Base-by-base conservation (phyloP, 2,113 vertebrate genomes). In the Thinocorus orbignyianus region DNA sequence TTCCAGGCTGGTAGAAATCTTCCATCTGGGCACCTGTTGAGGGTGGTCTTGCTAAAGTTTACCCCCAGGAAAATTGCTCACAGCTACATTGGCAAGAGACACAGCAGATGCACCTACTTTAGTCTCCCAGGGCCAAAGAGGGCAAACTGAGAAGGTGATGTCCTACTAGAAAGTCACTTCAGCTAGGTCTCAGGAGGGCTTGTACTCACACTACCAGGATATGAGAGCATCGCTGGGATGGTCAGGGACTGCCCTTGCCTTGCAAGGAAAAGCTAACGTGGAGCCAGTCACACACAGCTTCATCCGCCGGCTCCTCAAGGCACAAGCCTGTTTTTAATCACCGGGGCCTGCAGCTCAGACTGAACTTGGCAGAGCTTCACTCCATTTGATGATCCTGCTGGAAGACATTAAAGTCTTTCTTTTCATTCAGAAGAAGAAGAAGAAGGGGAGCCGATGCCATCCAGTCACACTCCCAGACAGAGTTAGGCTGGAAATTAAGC, bases 321-420 rank as follows among this genome's bases (percentile, higher is more conserved):
- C 91, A 85, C 42, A 68, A 52, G 91, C 46, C 95, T 97, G 95
- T 49, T 96, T 97, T 94, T 77, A 96, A 97, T 96, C 86, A 96
- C 31, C 19, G 46, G 37, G 62, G 88, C 84, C 91, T 62, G 88
- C 58, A 93, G 95, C 91, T 93, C 69, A 68, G 80, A 41, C 86
- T 65, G 80, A 76, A 85, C 72, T 97, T 97, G 96, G 95, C 96
- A 95, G 69, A 0, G 0, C 61, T 95, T 96, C 88, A 90, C 93
- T 96, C 82, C 80, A 77, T 83, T 81, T 74, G 83, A 84, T 88
- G 92, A 93, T 88, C 65, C 93, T 2, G 31, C 83, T 95, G 96
- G 93, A 96, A 96, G 83, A 94, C 77, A 86, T 96, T 96, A 95
- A 80, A 78, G 54, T 52, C 52, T 84, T 92, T 90, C 84, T 55